phyloP scores from a whole-genome alignment of 2,888 invertebrate species.

The Volucella zonaria region DNA sequence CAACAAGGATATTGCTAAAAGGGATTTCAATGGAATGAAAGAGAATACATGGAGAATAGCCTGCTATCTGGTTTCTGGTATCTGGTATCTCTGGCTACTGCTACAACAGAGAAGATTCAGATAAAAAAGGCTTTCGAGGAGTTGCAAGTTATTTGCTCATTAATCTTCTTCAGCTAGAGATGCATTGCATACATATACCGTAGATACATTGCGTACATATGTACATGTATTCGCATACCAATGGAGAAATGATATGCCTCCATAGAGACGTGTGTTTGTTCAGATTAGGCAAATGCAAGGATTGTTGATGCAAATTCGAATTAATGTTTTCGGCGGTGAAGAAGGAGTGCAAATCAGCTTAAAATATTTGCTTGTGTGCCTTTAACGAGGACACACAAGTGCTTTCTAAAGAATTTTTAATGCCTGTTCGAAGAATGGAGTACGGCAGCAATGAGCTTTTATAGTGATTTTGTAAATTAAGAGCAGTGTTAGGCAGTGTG shows the following conservation, averaged over 20 bases:
- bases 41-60: neutral
- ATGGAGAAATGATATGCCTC: neutral
- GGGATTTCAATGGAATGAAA: neutral
- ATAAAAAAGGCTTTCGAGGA: constrained; percentile 52
- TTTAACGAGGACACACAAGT: too few relatives aligned
- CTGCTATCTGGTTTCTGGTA: neutral
- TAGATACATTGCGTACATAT: constrained; percentile 50
- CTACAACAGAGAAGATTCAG: neutral
- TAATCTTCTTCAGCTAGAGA: constrained; percentile 69
- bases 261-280: constrained; percentile 22
- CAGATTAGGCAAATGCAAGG: neutral
- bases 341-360: too few relatives aligned
- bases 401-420: too few relatives aligned
- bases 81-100: constrained; percentile 9
- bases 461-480: too few relatives aligned
- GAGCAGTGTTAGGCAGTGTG: too few relatives aligned
- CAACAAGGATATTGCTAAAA: constrained; percentile 31
- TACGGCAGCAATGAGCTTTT: too few relatives aligned
- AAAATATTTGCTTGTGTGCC: too few relatives aligned
- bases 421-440: too few relatives aligned
- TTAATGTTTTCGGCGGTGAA: constrained; percentile 50
- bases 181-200: constrained; percentile 57
- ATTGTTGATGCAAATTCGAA: constrained; percentile 66
- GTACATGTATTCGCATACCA: neutral
- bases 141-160: constrained; percentile 72